Evolutionary conservation across 2,888 invertebrate species (phyloP), one percentile per base, ranked within the genome.

Genomic region (Cremastobaeus sp.): DNA sequence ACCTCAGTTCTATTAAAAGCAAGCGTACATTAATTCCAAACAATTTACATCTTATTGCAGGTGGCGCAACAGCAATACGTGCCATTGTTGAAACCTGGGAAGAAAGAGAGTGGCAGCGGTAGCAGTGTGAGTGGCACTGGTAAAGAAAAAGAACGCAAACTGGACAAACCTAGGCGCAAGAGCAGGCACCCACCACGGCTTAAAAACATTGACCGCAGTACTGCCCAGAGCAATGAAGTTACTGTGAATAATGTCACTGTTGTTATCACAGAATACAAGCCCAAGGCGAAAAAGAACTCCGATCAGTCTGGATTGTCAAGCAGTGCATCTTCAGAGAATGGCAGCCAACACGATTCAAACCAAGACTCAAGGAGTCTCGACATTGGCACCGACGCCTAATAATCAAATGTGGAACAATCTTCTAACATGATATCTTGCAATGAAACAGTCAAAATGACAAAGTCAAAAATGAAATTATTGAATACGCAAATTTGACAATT

Each of bases 171-270:
- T 25, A 79, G 85, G 48, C 85, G 87, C 21, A 87, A 87, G 69
- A 86, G 85, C 71, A 82, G 88, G 60, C 92, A 93, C 86, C 93
- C 93, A 57, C 95, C 96, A 1, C 90, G 96, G 76, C 92, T 97
- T 85, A 96, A 95, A 90, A 97, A 97, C 88, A 94, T 97, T 68
- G 98, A 98, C 87, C 90, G 97, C 55, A 96, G 95, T 84, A 95
- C 95, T 25, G 97, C 96, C 18, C 95, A 96, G 88, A 96, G 96
- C 65, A 93, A 97, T 88, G 96, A 97, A 89, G 96, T 98, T 81
- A 98, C 98, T 47, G 98, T 98, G 28, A 98, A 97, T 88, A 97
- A 96, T 83, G 96, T 98, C 70, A 98, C 98, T 47, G 98, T 98
- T 74, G 94, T 97, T 78, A 97, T 98, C 87, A 98, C 98, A 68